Percentiles rank a stretch among this genome's conserved stretches.
Evolutionary conservation across 2,797 vertebrate genomes (phyloP).

Genomic region (Apodemus agrarius): DNA sequence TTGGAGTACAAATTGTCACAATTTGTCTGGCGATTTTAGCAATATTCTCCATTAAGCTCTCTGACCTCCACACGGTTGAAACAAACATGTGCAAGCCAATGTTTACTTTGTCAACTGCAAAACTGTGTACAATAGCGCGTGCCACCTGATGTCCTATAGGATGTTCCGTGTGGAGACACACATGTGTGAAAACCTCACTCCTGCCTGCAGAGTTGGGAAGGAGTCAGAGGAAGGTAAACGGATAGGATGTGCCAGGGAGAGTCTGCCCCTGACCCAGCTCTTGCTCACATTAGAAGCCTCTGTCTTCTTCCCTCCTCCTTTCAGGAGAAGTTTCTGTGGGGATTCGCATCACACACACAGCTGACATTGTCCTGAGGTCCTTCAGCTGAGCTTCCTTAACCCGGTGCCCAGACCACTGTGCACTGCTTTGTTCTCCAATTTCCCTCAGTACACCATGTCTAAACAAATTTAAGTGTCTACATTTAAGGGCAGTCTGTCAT

Average conservation of each 20-base stretch:
- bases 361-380: background rate
- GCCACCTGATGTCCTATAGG: no score
- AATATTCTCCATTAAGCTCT: background rate
- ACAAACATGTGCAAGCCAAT: background rate
- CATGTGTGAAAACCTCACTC: background rate
- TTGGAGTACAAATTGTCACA: background rate
- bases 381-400: background rate
- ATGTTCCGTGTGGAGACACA: background rate
- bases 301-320: background rate
- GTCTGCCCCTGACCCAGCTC: rapidly evolving
- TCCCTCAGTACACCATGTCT: no score
- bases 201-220: background rate
- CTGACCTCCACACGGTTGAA: background rate
- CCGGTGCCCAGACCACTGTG: rapidly evolving
- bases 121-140: background rate
- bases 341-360: no score
- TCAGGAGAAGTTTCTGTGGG: background rate
- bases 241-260: rapidly evolving
- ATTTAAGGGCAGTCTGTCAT: background rate
- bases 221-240: background rate
- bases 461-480: background rate
- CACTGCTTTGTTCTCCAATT: rapidly evolving
- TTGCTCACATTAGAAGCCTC: background rate
- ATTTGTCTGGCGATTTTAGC: background rate
- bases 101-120: background rate